Evolutionary conservation across 2,797 vertebrate species (phyloP), one percentile per base, ranked within the genome.

Genomic region (Mycteria americana): DNA sequence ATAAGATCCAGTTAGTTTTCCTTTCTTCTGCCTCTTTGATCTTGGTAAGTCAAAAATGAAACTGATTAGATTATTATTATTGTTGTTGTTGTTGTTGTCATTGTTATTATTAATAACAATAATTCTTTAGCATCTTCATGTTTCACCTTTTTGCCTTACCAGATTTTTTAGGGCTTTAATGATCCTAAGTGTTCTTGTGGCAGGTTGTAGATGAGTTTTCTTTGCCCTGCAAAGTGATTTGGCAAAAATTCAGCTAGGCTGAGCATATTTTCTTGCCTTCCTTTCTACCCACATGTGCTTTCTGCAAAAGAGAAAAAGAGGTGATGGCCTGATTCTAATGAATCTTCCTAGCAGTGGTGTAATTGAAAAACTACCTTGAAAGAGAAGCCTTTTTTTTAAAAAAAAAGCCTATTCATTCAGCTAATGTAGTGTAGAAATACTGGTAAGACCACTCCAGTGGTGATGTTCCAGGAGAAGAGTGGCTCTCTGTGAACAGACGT

Each of bases 111-210:
- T 10, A 27, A 48, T 25, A 22, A 23, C 60, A 33, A 94, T 89
- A 48, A 77, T 53, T 46, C 85, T 93, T 81, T 48, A 95, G 53
- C 53, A 67, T 93, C 37, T 85, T 97, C 37, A 5, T 43, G n/a
- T 96, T 91, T 95, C 86, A 86, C 54, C 87, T 93, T 97, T 94
- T 91, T 93, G 74, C 69, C 65, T 85, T 65, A 51, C 4, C 24
- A 48, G 18, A 76, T 79, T 83, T 93, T 96, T 97, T 63, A 85
- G 69, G 84, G 77, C 45, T 85, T 80, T 92, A 75, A 62, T 78
- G 46, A 85, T 35, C 50, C 18, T 23, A 67, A 9, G 12, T 35
- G 6, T 45, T 88, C 35, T 50, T 87, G 15, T 70, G 31, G 23
- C n/a, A 74, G 16, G 31, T 7, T 73, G 43, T 24, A 46, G 37